These are phyloP conservation scores for Lota lota DNA, from an alignment of 2,113 vertebrate species.

Conservation along the genomic window DNA sequence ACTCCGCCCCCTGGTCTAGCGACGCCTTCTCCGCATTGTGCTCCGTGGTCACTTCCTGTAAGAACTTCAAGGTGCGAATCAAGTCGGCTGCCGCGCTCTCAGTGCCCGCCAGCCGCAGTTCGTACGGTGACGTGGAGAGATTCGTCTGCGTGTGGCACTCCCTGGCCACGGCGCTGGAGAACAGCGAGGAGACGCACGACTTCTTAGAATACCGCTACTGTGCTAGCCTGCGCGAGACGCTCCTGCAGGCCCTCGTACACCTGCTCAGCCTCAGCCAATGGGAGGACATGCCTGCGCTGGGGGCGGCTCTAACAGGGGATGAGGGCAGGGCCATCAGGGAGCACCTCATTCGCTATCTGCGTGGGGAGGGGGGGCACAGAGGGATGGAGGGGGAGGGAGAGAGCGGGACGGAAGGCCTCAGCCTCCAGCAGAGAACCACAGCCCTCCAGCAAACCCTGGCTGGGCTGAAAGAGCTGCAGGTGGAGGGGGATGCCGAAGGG, in stretches of 20 bases:
- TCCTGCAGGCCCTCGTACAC: constrained; percentile 86
- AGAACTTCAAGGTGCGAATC: constrained; percentile 97
- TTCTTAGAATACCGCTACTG: constrained; percentile 95
- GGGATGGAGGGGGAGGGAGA: constrained; percentile 30
- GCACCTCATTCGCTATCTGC: constrained; percentile 80
- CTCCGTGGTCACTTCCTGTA: constrained; percentile 86
- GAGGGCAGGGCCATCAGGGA: constrained; percentile 61
- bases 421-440: constrained; percentile 63
- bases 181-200: constrained; percentile 86
- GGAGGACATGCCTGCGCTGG: constrained; percentile 75
- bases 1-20: constrained; percentile 80
- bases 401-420: constrained; percentile 29
- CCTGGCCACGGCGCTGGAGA: constrained; percentile 82
- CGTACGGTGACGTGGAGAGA: constrained; percentile 78
- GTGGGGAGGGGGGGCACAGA: constrained; percentile 53
- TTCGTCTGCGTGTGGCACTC: constrained; percentile 83
- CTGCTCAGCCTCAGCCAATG: constrained; percentile 75
- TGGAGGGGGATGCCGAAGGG: constrained; percentile 23
- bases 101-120: constrained; percentile 71
- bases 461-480: constrained; percentile 65
- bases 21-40: constrained; percentile 85
- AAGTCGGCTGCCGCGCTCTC: constrained; percentile 89
- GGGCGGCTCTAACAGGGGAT: constrained; percentile 48
- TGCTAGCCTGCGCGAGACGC: constrained; percentile 83
- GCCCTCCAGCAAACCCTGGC: constrained; percentile 67